Evolutionary conservation across 2,888 invertebrate species (phyloP).

Genomic region (Xanthorhoe designata): DNA sequence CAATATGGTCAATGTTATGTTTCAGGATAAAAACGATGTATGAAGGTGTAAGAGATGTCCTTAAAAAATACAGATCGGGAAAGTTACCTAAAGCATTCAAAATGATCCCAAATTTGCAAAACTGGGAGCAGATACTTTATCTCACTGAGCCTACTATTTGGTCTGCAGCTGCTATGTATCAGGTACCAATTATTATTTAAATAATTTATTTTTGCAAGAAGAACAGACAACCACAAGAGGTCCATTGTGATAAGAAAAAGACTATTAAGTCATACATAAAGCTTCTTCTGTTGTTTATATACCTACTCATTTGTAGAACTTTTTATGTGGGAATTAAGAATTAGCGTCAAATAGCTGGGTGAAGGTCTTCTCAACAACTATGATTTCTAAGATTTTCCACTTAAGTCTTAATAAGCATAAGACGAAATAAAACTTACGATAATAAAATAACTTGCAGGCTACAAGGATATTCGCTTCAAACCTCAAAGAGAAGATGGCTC

Average conservation of each 20-base stretch:
- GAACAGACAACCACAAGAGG: too few relatives aligned
- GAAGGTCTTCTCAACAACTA: too few relatives aligned
- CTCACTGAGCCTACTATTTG: slow-evolving; percentile 97
- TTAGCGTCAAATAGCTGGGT: too few relatives aligned
- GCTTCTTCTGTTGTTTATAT: too few relatives aligned
- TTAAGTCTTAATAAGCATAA: neutral
- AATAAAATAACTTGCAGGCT: slow-evolving; percentile 80
- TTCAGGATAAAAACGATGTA: slow-evolving; percentile 92
- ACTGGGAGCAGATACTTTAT: slow-evolving; percentile 97
- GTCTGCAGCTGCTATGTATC: slow-evolving; percentile 99
- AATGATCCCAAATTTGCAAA: slow-evolving; percentile 95
- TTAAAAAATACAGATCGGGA: slow-evolving; percentile 96
- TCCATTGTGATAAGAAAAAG: too few relatives aligned
- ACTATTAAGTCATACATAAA: too few relatives aligned
- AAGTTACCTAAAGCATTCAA: slow-evolving; percentile 99
- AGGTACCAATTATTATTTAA: slow-evolving; percentile 63
- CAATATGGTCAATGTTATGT: neutral
- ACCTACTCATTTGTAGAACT: too few relatives aligned
- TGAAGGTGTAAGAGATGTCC: slow-evolving; percentile 94
- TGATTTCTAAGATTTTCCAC: neutral
- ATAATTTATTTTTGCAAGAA: too few relatives aligned
- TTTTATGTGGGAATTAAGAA: too few relatives aligned
- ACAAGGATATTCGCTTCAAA: slow-evolving; percentile 99
- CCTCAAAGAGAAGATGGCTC: slow-evolving; percentile 97
- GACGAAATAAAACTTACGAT: too few relatives aligned